phyloP scores from a whole-genome alignment of 2,888 invertebrate species.

The Heliothis peltigera region DNA sequence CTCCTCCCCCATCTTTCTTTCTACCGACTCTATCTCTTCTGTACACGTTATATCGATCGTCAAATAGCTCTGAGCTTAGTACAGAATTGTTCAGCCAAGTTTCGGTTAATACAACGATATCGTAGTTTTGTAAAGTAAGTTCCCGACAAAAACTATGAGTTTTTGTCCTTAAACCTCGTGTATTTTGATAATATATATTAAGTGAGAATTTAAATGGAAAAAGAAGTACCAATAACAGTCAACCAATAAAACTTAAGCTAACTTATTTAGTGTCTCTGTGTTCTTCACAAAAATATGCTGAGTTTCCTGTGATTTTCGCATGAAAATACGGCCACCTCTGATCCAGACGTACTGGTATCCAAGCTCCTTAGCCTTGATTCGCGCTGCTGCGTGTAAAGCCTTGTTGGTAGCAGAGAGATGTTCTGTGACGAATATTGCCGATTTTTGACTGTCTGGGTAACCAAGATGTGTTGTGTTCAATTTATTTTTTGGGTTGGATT shows the following conservation, averaged over 20 bases:
- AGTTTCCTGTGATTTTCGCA: background rate
- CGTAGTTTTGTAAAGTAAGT: too few relatives aligned
- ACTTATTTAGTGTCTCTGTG: too few relatives aligned
- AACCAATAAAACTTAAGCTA: too few relatives aligned
- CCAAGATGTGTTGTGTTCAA: slow-evolving; percentile 7
- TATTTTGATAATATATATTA: too few relatives aligned
- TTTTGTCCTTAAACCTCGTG: too few relatives aligned
- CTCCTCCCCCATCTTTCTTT: slow-evolving; percentile 1
- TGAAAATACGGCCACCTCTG: background rate
- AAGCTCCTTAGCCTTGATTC: slow-evolving; percentile 6
- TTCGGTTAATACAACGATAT: too few relatives aligned
- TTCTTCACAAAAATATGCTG: too few relatives aligned
- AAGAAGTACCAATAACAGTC: too few relatives aligned
- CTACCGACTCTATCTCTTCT: background rate
- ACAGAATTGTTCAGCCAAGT: too few relatives aligned
- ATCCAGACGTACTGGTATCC: slow-evolving; percentile 5
- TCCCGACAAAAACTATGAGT: too few relatives aligned
- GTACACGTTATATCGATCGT: background rate
- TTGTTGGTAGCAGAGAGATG: slow-evolving; percentile 4
- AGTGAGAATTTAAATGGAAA: too few relatives aligned
- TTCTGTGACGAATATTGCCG: background rate
- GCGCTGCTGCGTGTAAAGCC: slow-evolving; percentile 5
- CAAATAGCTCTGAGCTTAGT: too few relatives aligned
- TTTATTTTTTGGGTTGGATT: background rate
- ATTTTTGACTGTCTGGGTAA: background rate